Conservation (phyloP, 2,797 vertebrate species). For the Perodicticus potto region DNA sequence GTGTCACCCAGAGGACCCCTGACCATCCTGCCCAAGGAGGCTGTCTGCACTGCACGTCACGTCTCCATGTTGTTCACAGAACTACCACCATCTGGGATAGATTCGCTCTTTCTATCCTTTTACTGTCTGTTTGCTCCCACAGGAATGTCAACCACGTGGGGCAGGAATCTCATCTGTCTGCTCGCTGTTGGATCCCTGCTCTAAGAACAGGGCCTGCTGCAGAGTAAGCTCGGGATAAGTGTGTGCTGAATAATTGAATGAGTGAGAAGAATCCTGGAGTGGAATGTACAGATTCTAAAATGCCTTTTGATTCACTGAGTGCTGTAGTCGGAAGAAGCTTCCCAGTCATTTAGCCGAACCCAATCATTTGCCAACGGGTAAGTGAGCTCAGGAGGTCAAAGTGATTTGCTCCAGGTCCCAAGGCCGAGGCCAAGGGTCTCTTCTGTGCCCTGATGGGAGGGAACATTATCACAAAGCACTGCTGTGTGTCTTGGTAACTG, state of each 20-base stretch:
- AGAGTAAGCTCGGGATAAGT: background rate
- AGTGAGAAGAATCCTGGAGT: background rate
- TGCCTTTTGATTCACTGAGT: background rate
- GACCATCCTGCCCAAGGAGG: background rate
- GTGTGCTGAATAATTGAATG: background rate
- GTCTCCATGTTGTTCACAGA: background rate
- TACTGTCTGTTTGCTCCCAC: background rate
- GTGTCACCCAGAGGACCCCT: background rate
- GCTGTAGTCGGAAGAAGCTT: background rate
- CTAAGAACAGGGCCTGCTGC: background rate
- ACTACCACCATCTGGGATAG: background rate
- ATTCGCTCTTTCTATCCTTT: background rate
- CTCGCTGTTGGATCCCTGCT: background rate
- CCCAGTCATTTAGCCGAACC: background rate
- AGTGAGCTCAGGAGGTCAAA: background rate
- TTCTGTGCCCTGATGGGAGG: background rate
- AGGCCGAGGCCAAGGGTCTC: background rate
- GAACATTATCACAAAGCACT: background rate
- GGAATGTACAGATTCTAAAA: background rate
- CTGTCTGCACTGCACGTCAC: rapidly evolving
- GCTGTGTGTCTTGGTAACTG: background rate
- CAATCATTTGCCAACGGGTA: background rate
- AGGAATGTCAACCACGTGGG: rapidly evolving
- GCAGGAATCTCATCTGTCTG: background rate
- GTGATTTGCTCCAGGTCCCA: background rate